Evolutionary conservation across 1,140 invertebrate species (phyloP).

Genomic region (Listronotus bonariensis): DNA sequence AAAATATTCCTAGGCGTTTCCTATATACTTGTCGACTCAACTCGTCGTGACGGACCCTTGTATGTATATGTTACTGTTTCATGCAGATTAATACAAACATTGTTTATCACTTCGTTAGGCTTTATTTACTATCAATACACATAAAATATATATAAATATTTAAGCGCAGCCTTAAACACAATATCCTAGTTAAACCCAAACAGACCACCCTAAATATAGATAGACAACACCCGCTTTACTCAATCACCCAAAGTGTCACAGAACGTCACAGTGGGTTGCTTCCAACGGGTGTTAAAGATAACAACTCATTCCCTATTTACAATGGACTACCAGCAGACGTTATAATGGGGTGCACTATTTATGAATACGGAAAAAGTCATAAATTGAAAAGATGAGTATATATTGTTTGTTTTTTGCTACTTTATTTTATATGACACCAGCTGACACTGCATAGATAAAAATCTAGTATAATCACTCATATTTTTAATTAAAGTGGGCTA

Average conservation of each 20-base stretch:
- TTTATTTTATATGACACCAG: conserved; percentile 4
- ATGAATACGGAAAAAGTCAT: conserved; percentile 24
- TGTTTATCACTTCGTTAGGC: no score
- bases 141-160: not conserved
- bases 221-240: conserved; percentile 16
- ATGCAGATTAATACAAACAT: no score
- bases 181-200: conserved; percentile 11
- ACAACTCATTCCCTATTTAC: conserved; percentile 32
- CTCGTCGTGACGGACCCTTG: no score
- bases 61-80: no score
- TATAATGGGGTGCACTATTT: conserved; percentile 15
- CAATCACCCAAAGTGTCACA: conserved; percentile 29
- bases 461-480: no score
- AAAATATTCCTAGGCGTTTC: no score
- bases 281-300: conserved; percentile 27
- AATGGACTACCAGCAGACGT: conserved; percentile 21
- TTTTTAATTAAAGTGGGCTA: no score
- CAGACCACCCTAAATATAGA: conserved; percentile 16
- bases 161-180: not conserved
- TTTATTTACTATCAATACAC: no score
- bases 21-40: no score
- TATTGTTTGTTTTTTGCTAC: conserved; percentile 19
- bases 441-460: no score
- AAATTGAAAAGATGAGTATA: conserved; percentile 10
- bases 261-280: conserved; percentile 25